These are phyloP conservation scores for Natrix natrix DNA, from an alignment of 2,797 vertebrate genomes.

Conservation along the genomic window DNA sequence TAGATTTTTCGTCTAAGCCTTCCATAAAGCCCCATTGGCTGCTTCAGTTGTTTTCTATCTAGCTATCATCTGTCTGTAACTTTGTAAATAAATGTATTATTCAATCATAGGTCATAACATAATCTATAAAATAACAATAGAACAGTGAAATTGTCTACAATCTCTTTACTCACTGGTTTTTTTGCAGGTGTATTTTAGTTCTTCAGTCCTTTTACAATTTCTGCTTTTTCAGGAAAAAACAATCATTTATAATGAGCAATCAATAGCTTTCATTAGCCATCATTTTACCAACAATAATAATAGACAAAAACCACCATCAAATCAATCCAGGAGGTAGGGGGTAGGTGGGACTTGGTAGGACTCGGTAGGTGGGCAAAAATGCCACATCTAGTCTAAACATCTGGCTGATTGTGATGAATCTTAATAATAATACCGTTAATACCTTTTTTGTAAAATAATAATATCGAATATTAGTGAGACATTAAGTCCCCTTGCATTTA, in stretches of 20 bases:
- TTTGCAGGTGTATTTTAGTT: neutral
- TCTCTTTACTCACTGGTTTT: neutral
- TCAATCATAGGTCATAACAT: neutral
- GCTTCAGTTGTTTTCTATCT: neutral
- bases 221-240: neutral
- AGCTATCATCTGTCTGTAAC: neutral
- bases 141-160: neutral
- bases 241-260: neutral
- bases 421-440: neutral
- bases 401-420: neutral
- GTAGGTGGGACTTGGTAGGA: too few relatives aligned
- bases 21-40: neutral
- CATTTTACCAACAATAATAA: neutral
- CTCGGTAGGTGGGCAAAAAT: neutral
- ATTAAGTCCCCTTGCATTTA: neutral
- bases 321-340: neutral
- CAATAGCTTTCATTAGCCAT: neutral
- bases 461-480: neutral
- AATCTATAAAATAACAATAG: neutral
- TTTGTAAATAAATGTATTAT: neutral
- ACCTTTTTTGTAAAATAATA: neutral
- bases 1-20: neutral
- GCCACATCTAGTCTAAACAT: neutral
- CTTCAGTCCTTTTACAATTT: neutral
- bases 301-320: neutral